These are phyloP conservation scores for Tetramorium parvispinum DNA, from an alignment of 1,140 invertebrate genomes.

Conservation along the genomic window DNA sequence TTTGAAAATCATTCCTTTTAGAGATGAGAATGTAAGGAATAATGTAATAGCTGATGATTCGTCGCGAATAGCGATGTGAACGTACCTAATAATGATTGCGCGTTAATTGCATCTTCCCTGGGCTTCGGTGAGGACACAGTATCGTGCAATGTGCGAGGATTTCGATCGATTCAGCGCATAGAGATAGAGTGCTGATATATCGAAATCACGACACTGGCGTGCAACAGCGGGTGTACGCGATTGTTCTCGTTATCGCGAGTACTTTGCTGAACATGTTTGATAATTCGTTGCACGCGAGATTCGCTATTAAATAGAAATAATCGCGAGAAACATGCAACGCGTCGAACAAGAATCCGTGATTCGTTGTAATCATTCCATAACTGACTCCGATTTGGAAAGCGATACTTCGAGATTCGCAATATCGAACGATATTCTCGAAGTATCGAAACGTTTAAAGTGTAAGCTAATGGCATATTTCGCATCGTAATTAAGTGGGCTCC, in stretches of 20 bases:
- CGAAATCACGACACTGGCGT: background rate
- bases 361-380: background rate
- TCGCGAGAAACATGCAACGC: background rate
- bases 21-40: background rate
- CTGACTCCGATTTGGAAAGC: background rate
- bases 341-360: background rate
- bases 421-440: background rate
- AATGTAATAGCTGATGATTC: background rate
- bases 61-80: background rate
- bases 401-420: constrained; percentile 23
- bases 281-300: background rate
- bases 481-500: background rate
- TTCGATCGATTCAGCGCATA: background rate
- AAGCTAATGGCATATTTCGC: background rate
- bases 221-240: background rate
- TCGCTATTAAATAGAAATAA: background rate
- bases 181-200: background rate
- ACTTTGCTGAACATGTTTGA: background rate
- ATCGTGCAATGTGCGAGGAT: too few species aligned
- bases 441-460: background rate
- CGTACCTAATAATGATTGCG: background rate
- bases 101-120: too few species aligned
- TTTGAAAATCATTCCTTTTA: background rate
- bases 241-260: background rate
- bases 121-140: too few species aligned